These are phyloP conservation scores for Xylophagus ater DNA, from an alignment of 2,888 invertebrate genomes.

Conservation along the genomic window DNA sequence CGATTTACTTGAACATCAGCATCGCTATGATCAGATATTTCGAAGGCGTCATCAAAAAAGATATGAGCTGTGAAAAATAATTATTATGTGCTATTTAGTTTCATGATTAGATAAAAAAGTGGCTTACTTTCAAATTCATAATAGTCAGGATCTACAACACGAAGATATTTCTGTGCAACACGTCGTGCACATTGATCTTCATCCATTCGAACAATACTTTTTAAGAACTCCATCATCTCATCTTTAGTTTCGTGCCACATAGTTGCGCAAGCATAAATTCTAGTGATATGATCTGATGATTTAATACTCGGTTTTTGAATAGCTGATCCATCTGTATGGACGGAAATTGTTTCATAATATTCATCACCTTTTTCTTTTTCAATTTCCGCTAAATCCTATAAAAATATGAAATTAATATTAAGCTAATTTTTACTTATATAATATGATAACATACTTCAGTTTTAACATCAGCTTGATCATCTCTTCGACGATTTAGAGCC, in stretches of 20 bases:
- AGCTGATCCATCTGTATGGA: conserved; percentile 75
- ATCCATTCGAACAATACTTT: conserved; percentile 87
- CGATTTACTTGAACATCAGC: conserved; percentile 89
- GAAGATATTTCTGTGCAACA: conserved; percentile 88
- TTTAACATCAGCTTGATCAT: conserved; percentile 85
- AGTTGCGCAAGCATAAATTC: conserved; percentile 93
- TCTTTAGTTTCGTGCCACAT: conserved; percentile 99
- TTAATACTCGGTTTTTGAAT: conserved; percentile 68
- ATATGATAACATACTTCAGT: conserved; percentile 52
- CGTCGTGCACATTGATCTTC: conserved; percentile 93
- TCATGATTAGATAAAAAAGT: neutral
- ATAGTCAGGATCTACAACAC: conserved; percentile 91
- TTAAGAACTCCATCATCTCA: conserved; percentile 97
- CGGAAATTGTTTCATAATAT: conserved; percentile 91
- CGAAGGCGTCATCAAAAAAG: conserved; percentile 96
- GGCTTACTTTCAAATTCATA: conserved; percentile 90
- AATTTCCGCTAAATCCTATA: conserved; percentile 75
- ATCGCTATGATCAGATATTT: conserved; percentile 83
- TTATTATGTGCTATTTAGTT: neutral
- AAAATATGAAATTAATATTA: conserved; percentile 5
- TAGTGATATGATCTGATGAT: conserved; percentile 77
- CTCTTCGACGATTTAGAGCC: conserved; percentile 80
- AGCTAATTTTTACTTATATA: too few species aligned
- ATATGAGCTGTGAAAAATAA: conserved; percentile 96
- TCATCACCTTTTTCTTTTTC: conserved; percentile 85